phyloP scores from a whole-genome alignment of 2,888 invertebrate species.

The Octonoba sinensis region DNA sequence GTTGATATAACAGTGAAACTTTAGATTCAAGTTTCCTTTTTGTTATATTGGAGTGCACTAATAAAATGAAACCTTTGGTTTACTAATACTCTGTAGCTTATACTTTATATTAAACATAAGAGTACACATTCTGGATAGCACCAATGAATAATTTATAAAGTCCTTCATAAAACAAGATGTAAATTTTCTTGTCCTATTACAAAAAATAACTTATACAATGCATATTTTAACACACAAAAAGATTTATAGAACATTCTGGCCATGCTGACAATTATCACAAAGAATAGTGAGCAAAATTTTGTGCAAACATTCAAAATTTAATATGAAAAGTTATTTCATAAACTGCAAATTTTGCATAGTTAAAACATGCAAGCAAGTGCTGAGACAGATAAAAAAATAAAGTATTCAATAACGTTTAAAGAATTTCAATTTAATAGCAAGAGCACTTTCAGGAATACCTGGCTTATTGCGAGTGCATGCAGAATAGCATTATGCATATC shows the following conservation, averaged over 20 bases:
- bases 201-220: constrained; percentile 3
- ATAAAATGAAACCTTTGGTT: too few species aligned
- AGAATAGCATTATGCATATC: constrained; percentile 24
- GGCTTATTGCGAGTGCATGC: constrained; percentile 39
- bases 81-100: too few species aligned
- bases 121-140: too few species aligned
- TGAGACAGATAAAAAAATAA: background rate
- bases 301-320: constrained; percentile 45
- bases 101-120: too few species aligned
- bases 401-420: constrained; percentile 2
- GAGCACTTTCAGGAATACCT: constrained; percentile 58
- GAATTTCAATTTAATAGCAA: constrained; percentile 37
- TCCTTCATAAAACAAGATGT: too few species aligned
- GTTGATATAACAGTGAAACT: too few species aligned
- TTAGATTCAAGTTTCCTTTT: too few species aligned
- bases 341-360: background rate
- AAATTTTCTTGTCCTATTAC: background rate
- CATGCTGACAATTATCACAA: constrained; percentile 32
- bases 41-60: too few species aligned
- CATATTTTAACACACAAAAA: constrained; percentile 1
- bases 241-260: constrained; percentile 21
- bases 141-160: too few species aligned
- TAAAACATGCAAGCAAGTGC: background rate
- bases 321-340: background rate
- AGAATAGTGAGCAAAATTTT: constrained; percentile 39